Percentiles rank a stretch among this genome's conserved stretches.
Evolutionary conservation across 2,113 vertebrate genomes (phyloP).

Genomic region (Percopsis transmontana): DNA sequence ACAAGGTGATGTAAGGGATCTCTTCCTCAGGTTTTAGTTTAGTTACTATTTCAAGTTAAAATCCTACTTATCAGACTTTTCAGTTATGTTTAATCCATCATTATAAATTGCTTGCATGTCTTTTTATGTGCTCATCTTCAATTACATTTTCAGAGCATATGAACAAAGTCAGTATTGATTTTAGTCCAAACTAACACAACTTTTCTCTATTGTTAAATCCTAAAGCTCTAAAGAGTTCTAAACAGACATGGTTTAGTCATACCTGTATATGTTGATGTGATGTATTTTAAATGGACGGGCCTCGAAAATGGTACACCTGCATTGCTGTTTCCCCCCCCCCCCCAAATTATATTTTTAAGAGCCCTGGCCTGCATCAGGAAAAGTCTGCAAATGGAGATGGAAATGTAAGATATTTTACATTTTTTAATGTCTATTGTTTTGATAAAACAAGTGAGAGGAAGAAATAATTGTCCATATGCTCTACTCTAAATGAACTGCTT

Average conservation of each 20-base stretch:
- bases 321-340: slow-evolving; percentile 63
- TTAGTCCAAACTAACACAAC: too few relatives aligned
- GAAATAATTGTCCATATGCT: neutral
- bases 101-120: too few relatives aligned
- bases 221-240: too few relatives aligned
- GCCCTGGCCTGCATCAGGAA: slow-evolving; percentile 73
- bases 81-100: too few relatives aligned
- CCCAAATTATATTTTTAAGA: slow-evolving; percentile 78
- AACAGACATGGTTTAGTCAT: neutral
- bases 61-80: too few relatives aligned
- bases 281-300: slow-evolving; percentile 37
- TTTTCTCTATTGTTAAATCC: too few relatives aligned
- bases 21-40: too few relatives aligned
- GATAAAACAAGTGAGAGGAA: neutral
- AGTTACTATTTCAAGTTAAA: too few relatives aligned
- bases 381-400: slow-evolving; percentile 71
- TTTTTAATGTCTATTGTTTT: slow-evolving; percentile 32
- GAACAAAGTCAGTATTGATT: too few relatives aligned
- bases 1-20: too few relatives aligned
- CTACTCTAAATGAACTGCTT: neutral
- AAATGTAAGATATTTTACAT: slow-evolving; percentile 76
- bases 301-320: slow-evolving; percentile 51
- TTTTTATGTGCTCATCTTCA: too few relatives aligned
- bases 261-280: slow-evolving; percentile 19
- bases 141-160: too few relatives aligned